Evolutionary conservation across 2,888 invertebrate species (phyloP), one percentile per base, ranked within the genome.

Genomic region (Exocentrus adspersus): DNA sequence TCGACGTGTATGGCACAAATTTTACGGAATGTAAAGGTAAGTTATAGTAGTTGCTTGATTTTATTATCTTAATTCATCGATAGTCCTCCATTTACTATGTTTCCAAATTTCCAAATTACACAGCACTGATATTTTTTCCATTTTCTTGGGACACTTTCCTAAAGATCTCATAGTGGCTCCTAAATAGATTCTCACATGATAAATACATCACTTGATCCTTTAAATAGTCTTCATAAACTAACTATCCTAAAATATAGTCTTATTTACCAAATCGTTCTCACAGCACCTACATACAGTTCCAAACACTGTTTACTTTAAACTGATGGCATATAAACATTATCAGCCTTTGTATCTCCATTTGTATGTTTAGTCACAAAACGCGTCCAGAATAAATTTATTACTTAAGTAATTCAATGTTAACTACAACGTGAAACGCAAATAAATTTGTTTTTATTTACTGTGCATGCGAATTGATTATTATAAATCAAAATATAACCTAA

Each of bases 11-110:
- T 71, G 75, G 75, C 72, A 74, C 72, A 64, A 54, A n/a, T 21
- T 52, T 54, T 48, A 53, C 42, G 65, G 66, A 68, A 66, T 70
- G 68, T 67, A 62, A 58, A 42, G 6, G 41, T 20, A 70, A 68
- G 71, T 64, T 67, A 62, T 62, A 58, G 57, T 48, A 57, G 32
- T 60, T 50, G 63, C 74, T 56, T 56, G n/a, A 57, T 46, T 77
- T 77, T 77, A 80, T 79, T 78, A 77, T 76, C 77, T 77, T 60
- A 71, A 61, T 69, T 74, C 72, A 84, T 86, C 85, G 84, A 86
- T 85, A 81, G 86, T 86, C 85, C 91, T 89, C 91, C 91, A 91
- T 88, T 91, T 91, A 86, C 88, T 89, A 86, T 91, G 91, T 84
- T 91, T 91, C 90, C 90, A 90, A 86, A 90, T 88, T 85, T 89